Evolutionary conservation across 2,113 vertebrate species (phyloP).

Genomic region (Sapayoa aenigma): DNA sequence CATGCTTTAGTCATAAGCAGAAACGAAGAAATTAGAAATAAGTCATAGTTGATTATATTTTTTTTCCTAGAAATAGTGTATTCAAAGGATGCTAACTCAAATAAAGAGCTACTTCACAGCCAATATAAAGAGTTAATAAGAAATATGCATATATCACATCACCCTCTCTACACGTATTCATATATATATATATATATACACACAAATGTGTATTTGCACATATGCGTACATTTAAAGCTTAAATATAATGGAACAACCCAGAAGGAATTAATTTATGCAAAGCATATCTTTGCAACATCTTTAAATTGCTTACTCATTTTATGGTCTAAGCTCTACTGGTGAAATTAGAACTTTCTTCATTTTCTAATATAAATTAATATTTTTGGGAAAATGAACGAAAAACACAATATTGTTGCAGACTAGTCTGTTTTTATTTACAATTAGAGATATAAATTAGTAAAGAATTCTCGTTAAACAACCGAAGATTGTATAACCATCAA

Average conservation of each 20-base stretch:
- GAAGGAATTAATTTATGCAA: slow-evolving; percentile 56
- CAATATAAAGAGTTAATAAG: neutral
- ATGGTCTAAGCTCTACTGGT: neutral
- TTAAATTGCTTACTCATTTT: slow-evolving; percentile 26
- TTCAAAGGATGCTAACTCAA: neutral
- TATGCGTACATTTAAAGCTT: slow-evolving; percentile 22
- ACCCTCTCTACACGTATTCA: neutral
- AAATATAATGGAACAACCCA: slow-evolving; percentile 11
- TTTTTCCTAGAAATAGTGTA: neutral
- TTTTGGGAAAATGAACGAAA: slow-evolving; percentile 48
- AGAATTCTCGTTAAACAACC: slow-evolving; percentile 93
- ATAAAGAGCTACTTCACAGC: slow-evolving; percentile 7
- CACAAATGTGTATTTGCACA: neutral
- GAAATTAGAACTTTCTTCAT: slow-evolving; percentile 20
- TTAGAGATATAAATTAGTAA: slow-evolving; percentile 99
- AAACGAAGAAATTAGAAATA: slow-evolving; percentile 13
- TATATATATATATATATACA: neutral
- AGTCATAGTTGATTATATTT: neutral
- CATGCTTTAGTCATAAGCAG: neutral
- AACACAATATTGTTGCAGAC: slow-evolving; percentile 76
- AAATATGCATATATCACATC: slow-evolving; percentile 17
- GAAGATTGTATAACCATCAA: slow-evolving; percentile 89
- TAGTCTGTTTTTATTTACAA: slow-evolving; percentile 96
- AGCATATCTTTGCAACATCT: slow-evolving; percentile 28
- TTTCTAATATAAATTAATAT: neutral